Evolutionary conservation across 2,888 invertebrate species (phyloP).

Genomic region (Phengaris arion): DNA sequence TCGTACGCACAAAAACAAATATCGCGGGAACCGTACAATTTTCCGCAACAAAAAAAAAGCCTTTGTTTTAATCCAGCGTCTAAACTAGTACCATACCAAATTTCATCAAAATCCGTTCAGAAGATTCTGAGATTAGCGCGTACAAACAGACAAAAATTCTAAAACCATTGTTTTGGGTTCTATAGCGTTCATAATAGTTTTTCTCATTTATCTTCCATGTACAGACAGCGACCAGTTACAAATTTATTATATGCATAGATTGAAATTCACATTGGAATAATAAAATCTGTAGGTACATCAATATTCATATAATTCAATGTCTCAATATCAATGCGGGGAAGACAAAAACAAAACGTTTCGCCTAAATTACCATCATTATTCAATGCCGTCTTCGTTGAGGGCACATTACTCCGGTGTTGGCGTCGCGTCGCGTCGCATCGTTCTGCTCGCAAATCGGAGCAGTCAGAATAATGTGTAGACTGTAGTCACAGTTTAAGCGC

Average conservation of each 20-base stretch:
- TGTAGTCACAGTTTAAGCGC: not conserved
- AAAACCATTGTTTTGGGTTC: too few relatives aligned
- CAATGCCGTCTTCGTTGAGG: constrained; percentile 29
- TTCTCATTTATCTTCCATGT: too few relatives aligned
- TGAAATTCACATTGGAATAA: not conserved
- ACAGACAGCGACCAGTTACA: too few relatives aligned
- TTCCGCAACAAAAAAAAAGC: too few relatives aligned
- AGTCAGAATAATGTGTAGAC: not conserved
- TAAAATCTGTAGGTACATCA: not conserved
- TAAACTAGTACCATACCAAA: too few relatives aligned
- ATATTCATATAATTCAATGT: constrained; percentile 4
- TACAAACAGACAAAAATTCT: too few relatives aligned
- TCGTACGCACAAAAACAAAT: too few relatives aligned
- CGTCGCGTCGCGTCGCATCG: not conserved
- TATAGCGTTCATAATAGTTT: too few relatives aligned
- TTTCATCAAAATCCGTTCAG: too few relatives aligned
- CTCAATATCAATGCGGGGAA: constrained; percentile 4
- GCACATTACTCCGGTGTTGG: not conserved
- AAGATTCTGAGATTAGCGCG: too few relatives aligned
- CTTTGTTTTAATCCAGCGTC: too few relatives aligned
- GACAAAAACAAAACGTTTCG: constrained; percentile 22
- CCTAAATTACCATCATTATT: constrained; percentile 32
- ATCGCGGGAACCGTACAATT: too few relatives aligned
- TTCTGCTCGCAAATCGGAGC: not conserved
- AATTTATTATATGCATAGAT: not conserved